Conservation (phyloP, 2,797 vertebrate genomes). For the Gymnodraco acuticeps region DNA sequence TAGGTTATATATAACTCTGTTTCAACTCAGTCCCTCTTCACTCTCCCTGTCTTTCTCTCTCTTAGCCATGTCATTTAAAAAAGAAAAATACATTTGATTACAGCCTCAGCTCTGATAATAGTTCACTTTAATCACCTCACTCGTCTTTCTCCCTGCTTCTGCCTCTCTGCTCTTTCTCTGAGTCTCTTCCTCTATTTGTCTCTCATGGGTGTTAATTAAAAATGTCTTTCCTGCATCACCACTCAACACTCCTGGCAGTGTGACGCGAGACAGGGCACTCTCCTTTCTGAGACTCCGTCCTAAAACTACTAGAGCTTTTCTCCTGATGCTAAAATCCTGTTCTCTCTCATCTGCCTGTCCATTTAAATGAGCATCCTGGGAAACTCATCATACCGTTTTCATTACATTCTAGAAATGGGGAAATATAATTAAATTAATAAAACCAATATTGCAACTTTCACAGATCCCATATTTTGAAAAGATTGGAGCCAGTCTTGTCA, state of each 20-base stretch:
- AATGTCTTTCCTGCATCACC: constrained; percentile 78
- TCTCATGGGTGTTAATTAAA: constrained; percentile 85
- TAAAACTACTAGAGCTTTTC: constrained; percentile 74
- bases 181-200: constrained; percentile 70
- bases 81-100: constrained; percentile 68
- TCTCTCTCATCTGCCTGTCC: constrained; percentile 72
- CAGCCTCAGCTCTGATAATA: constrained; percentile 75
- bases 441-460: constrained; percentile 51
- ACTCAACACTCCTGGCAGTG: constrained; percentile 70
- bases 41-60: constrained; percentile 22
- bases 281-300: constrained; percentile 61
- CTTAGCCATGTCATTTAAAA: constrained; percentile 52
- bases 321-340: constrained; percentile 64
- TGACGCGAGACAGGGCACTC: constrained; percentile 58
- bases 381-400: constrained; percentile 50
- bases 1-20: constrained; percentile 63
- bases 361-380: constrained; percentile 70
- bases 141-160: constrained; percentile 48
- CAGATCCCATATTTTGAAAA: constrained; percentile 18
- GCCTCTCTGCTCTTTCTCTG: constrained; percentile 19
- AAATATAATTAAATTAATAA: constrained; percentile 57
- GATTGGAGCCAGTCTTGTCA: constrained; percentile 13
- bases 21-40: constrained; percentile 35
- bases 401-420: constrained; percentile 37
- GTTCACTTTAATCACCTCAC: constrained; percentile 81